Evolutionary conservation across 2,797 vertebrate species (phyloP).

Genomic region (Lindbergichthys nudifrons): DNA sequence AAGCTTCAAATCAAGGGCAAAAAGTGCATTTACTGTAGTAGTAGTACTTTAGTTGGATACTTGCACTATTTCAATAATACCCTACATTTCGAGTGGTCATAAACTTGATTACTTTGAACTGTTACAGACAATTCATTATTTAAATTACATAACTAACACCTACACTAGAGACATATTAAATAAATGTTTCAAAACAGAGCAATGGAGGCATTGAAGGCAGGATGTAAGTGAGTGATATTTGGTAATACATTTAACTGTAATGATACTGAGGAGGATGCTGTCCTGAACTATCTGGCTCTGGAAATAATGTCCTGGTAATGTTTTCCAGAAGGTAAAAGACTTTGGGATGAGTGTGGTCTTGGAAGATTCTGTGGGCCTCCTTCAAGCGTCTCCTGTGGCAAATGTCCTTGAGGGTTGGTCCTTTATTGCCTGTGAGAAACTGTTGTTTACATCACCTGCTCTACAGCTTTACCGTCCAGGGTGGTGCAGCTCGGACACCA

Average conservation of each 20-base stretch:
- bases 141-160: neutral
- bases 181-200: neutral
- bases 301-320: slow-evolving; percentile 33
- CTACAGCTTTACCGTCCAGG: slow-evolving; percentile 45
- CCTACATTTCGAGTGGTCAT: neutral
- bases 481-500: slow-evolving; percentile 26
- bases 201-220: no score
- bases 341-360: slow-evolving; percentile 39
- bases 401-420: slow-evolving; percentile 34
- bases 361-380: slow-evolving; percentile 27
- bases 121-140: neutral
- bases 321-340: slow-evolving; percentile 35
- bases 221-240: slow-evolving; percentile 12
- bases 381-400: slow-evolving; percentile 34
- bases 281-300: slow-evolving; percentile 30
- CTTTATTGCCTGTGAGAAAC: slow-evolving; percentile 56
- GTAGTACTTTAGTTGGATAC: neutral
- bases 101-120: neutral
- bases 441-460: slow-evolving; percentile 67
- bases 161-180: neutral
- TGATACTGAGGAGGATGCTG: slow-evolving; percentile 3
- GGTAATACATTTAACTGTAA: slow-evolving; percentile 11
- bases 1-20: neutral
- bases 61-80: neutral
- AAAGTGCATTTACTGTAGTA: no score